A percentile compares a stretch with the other conserved stretches of the same genome.
Conservation (phyloP, 2,888 invertebrate species). For the Plagodis dolabraria region DNA sequence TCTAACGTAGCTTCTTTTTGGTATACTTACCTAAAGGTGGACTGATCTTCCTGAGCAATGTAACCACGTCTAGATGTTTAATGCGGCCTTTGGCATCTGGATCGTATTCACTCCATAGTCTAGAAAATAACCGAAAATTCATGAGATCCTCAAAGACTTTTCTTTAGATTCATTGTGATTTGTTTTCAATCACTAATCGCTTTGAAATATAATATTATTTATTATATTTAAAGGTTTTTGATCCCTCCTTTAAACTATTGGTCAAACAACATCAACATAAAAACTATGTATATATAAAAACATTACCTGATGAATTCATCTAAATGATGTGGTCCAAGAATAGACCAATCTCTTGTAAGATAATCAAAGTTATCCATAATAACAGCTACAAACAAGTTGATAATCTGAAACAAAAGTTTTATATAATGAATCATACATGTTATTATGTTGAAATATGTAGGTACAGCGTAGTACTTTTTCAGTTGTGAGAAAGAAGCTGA, state of each 20-base stretch:
- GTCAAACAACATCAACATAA: background rate
- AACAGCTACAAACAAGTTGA: conserved; percentile 99
- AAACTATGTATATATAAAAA: no score
- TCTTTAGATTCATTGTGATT: no score
- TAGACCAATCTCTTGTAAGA: conserved; percentile 99
- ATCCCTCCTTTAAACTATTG: background rate
- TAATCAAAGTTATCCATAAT: conserved; percentile 99
- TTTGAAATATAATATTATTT: no score
- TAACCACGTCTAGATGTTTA: conserved; percentile 99
- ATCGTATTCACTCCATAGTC: conserved; percentile 99
- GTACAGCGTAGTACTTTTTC: no score
- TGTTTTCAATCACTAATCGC: no score
- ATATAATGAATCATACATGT: background rate
- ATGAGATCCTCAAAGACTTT: no score
- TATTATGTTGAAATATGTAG: background rate
- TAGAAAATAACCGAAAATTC: conserved; percentile 38
- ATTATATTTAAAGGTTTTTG: no score
- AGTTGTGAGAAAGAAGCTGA: no score
- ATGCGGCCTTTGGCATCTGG: conserved; percentile 99
- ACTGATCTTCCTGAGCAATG: conserved; percentile 97
- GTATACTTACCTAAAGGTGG: conserved; percentile 90
- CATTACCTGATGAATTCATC: conserved; percentile 97
- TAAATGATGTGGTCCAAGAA: conserved; percentile 99
- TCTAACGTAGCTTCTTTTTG: no score
- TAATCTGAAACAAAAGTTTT: conserved; percentile 92